Evolutionary conservation across 2,888 invertebrate species (phyloP), one percentile per base, ranked within the genome.

Genomic region (Philereme vetulata): DNA sequence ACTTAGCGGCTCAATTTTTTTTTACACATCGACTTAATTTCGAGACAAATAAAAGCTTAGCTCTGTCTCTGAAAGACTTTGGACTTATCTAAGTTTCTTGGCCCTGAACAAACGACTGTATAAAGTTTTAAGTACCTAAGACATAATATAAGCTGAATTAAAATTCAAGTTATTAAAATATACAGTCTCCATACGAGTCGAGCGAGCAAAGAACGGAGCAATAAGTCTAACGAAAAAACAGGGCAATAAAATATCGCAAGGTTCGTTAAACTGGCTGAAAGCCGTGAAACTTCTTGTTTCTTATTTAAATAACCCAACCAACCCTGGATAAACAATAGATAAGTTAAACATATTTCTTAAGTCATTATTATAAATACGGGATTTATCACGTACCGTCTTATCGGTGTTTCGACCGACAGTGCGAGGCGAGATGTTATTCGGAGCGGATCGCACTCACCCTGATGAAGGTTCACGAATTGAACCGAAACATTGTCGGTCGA

Each of bases 181-280:
- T 21, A 21, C 21, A 21, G 21, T 21, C 21, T 21, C 1, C 21
- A 21, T 2, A 21, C 33, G 36, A 35, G 9, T 33, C 10, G 40
- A 42, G 21, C 42, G 51, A 48, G 34, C 40, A 52, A 62, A 62
- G 45, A 62, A 62, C 71, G 67, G 68, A 72, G 59, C 59, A 69
- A 70, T 60, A 66, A 66, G 58, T 57, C 67, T 61, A 65, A 55
- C 58, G 69, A 72, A 71, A 72, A 74, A 70, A 56, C 69, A 67
- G 62, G 63, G 67, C 65, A 72, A 68, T 70, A 64, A 64, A 68
- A 67, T 65, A 61, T 51, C 11, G 57, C 52, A 68, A 54, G 76
- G 72, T 61, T 78, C 77, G 72, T 78, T 77, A 75, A 72, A 71
- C 73, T 60, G 53, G 51, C 65, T 68, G 70, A 72, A 70, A 72